These are phyloP conservation scores for Atrina japonica DNA, from an alignment of 2,888 invertebrate genomes.

Conservation along the genomic window DNA sequence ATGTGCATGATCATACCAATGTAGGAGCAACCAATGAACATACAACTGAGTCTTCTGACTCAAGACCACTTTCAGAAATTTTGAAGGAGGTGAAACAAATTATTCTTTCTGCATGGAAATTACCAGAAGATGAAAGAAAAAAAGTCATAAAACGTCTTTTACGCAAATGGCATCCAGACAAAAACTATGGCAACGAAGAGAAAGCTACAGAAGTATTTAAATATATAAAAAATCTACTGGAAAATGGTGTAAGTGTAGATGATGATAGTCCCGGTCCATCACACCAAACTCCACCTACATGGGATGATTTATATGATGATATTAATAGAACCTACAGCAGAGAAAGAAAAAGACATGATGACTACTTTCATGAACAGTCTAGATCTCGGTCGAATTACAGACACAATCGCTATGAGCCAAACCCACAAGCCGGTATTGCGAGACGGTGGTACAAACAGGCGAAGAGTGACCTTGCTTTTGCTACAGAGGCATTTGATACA, in stretches of 20 bases:
- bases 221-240: conserved; percentile 49
- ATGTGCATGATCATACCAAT: background rate
- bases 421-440: conserved; percentile 32
- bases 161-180: conserved; percentile 57
- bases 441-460: conserved; percentile 53
- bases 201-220: conserved; percentile 46
- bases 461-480: conserved; percentile 46
- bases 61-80: conserved; percentile 22
- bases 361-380: background rate
- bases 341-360: background rate
- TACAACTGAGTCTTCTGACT: background rate
- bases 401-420: conserved; percentile 8
- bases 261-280: conserved; percentile 10
- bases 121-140: conserved; percentile 39
- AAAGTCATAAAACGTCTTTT: conserved; percentile 43
- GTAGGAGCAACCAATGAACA: background rate
- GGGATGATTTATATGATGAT: background rate
- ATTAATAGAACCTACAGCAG: background rate
- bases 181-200: conserved; percentile 48
- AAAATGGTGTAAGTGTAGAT: conserved; percentile 25
- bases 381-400: background rate
- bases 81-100: conserved; percentile 31
- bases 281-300: background rate
- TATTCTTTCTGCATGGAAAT: conserved; percentile 43
- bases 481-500: conserved; percentile 30